Conservation (phyloP, 1,140 invertebrate species). For the Drosophila kurseongensis region DNA sequence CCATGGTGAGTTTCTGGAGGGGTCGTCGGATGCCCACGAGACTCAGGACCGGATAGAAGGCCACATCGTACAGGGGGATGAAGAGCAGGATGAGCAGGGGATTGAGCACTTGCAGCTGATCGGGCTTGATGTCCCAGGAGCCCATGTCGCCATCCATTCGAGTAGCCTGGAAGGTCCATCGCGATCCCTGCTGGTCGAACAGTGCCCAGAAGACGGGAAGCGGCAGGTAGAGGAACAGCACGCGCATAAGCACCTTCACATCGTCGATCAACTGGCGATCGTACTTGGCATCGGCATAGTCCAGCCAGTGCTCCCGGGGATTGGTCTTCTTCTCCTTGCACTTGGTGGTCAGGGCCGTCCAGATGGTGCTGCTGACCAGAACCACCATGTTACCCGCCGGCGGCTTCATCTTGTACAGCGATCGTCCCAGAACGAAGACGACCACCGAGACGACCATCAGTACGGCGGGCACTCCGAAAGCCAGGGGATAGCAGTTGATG, state of each 20-base stretch:
- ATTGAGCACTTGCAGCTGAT: constrained; percentile 93
- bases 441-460: constrained; percentile 94
- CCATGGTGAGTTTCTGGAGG: constrained; percentile 87
- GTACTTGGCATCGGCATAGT: constrained; percentile 92
- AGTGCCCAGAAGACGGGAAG: constrained; percentile 94
- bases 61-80: constrained; percentile 92
- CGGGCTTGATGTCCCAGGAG: constrained; percentile 89
- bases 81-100: constrained; percentile 91
- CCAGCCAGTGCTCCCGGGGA: constrained; percentile 90
- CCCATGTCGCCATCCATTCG: constrained; percentile 94
- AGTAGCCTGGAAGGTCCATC: constrained; percentile 97
- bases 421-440: constrained; percentile 92
- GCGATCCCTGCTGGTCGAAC: constrained; percentile 94
- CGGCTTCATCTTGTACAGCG: constrained; percentile 91
- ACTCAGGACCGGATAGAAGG: constrained; percentile 87
- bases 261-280: constrained; percentile 88
- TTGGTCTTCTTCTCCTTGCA: constrained; percentile 86
- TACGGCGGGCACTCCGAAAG: constrained; percentile 95
- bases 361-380: constrained; percentile 92
- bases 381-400: constrained; percentile 94
- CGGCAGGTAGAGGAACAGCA: constrained; percentile 91
- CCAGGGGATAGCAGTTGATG: constrained; percentile 94
- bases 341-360: constrained; percentile 89
- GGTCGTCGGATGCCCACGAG: constrained; percentile 85
- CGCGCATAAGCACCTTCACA: constrained; percentile 88